Base-by-base conservation (phyloP, 1,140 invertebrate species). In the Yoshiicerus persimilis region DNA sequence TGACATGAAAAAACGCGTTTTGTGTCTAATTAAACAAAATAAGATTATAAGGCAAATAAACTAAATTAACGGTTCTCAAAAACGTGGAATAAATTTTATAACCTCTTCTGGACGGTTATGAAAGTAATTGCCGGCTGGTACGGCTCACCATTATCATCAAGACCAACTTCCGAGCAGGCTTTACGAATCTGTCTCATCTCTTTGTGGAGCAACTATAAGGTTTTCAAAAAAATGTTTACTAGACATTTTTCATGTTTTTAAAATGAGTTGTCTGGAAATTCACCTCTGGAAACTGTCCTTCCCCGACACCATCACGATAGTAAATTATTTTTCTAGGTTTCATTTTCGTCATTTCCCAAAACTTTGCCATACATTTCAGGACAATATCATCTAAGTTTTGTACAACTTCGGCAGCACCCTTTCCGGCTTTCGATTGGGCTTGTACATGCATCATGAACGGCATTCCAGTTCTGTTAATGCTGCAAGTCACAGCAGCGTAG, bases 181-280 rank as follows among this genome's bases (percentile, higher is more conserved):
- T 91, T 91, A 90, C 94, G 93, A 38, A 97, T 95, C 0, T 95
- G 95, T 3, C 91, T 90, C 64, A 97, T 91, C 92, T 97, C 96
- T 66, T 91, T 90, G 34, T 93, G 90, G 5, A 94, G 89, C 4
- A 95, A 93, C 92, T 89, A 27, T 11, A 64, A n/a, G n/a, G n/a
- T n/a, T n/a, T n/a, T n/a, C n/a, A n/a, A n/a, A n/a, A n/a, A n/a
- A n/a, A n/a, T 41, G 9, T 41, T 11, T 11, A 39, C 38, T 39
- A 8, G 13, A 39, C 13, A 39, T 39, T 3, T 39, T 2, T 39
- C 38, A 8, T 39, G 2, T n/a, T n/a, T n/a, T n/a, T 39, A 39
- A 39, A 39, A 39, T 6, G 38, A 39, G 9, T 25, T 23, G 20
- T 25, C 1, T 38, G 39, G n/a, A 23, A 39, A 4, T 36, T 36